These are phyloP conservation scores for Drosophila tripunctata DNA, from an alignment of 2,888 invertebrate genomes.

Conservation along the genomic window DNA sequence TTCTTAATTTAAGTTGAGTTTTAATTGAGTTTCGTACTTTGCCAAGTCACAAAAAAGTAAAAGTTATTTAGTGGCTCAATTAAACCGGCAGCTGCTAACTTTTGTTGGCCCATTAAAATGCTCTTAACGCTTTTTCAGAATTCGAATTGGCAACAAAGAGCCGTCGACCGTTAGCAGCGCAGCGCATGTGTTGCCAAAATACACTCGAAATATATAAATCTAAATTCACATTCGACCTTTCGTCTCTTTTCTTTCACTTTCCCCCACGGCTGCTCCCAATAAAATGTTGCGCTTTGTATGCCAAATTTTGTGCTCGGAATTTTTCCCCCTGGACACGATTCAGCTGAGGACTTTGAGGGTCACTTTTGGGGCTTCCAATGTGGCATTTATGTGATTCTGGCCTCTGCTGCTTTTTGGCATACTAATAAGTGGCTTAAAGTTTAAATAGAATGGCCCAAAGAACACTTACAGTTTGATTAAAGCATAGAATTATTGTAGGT, in stretches of 20 bases:
- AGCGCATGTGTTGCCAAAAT: constrained; percentile 21
- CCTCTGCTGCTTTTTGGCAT: background rate
- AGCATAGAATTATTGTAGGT: too few relatives aligned
- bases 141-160: constrained; percentile 33
- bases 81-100: constrained; percentile 41
- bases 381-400: background rate
- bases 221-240: constrained; percentile 15
- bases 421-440: background rate
- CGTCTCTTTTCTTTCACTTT: background rate
- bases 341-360: background rate
- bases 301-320: constrained; percentile 1
- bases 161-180: background rate
- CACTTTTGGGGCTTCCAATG: background rate
- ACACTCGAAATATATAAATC: constrained; percentile 30
- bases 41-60: constrained; percentile 67
- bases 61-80: constrained; percentile 69
- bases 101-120: constrained; percentile 48
- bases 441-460: background rate
- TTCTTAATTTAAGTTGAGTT: constrained; percentile 24
- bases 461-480: too few relatives aligned
- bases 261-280: background rate
- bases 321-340: background rate
- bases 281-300: constrained; percentile 3
- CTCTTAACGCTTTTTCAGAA: constrained; percentile 32
- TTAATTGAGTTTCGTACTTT: constrained; percentile 51